Conservation (phyloP, 2,797 vertebrate species). For the Antennarius maculatus region DNA sequence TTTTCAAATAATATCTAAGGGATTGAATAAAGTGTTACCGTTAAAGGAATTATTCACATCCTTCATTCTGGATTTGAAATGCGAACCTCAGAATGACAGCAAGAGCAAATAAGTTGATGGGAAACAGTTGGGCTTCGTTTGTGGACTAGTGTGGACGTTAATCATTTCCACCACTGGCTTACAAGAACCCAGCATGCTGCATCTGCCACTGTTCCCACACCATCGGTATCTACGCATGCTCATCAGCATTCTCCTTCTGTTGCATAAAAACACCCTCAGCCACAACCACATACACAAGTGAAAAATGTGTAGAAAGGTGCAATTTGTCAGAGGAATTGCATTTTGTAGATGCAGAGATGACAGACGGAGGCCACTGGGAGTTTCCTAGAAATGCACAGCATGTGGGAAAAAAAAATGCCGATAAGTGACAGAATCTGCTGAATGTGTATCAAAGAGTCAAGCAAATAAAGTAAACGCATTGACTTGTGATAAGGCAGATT, state of each 20-base stretch:
- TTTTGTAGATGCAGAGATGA: conserved; percentile 4
- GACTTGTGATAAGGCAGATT: conserved; percentile 30
- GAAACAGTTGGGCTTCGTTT: conserved; percentile 46
- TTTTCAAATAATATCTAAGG: conserved; percentile 25
- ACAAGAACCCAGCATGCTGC: conserved; percentile 64
- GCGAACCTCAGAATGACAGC: conserved; percentile 49
- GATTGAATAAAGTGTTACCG: conserved; percentile 42
- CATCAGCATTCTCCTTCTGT: conserved; percentile 54
- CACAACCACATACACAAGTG: neutral
- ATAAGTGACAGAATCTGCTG: conserved; percentile 27
- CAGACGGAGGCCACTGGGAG: conserved; percentile 12
- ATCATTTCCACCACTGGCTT: conserved; percentile 71
- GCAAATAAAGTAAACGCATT: conserved; percentile 13
- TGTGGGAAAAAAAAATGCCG: conserved; percentile 19
- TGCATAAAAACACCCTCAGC: conserved; percentile 11
- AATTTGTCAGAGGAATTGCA: conserved; percentile 24
- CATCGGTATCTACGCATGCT: conserved; percentile 55
- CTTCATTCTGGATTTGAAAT: conserved; percentile 38
- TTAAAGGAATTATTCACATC: conserved; percentile 51
- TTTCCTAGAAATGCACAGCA: conserved; percentile 31
- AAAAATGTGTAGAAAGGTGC: conserved; percentile 18
- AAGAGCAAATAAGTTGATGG: conserved; percentile 55
- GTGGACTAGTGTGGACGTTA: conserved; percentile 59
- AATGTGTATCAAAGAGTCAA: conserved; percentile 6
- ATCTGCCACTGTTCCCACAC: conserved; percentile 51